Conservation (phyloP, 2,113 vertebrate species). For the Larimichthys crocea region DNA sequence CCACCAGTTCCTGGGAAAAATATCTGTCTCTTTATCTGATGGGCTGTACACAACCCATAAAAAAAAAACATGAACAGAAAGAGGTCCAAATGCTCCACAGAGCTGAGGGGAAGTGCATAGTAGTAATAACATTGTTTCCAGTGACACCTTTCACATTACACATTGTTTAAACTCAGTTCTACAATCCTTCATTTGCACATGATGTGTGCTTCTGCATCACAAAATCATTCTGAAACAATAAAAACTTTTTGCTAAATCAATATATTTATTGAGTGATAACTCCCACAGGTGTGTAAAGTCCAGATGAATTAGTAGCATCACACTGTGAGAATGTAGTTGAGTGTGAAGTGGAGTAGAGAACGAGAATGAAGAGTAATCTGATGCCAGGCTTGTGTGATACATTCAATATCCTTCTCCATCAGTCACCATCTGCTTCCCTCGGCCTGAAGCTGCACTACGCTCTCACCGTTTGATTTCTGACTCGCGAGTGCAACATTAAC, state of each 20-base stretch:
- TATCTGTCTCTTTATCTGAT: too few species aligned
- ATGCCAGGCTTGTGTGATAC: slow-evolving; percentile 44
- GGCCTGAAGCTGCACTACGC: slow-evolving; percentile 8
- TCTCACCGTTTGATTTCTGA: slow-evolving; percentile 43
- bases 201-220: not conserved
- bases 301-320: not conserved
- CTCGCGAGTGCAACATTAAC: slow-evolving; percentile 20
- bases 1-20: too few species aligned
- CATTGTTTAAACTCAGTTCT: not conserved
- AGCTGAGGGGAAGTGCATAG: not conserved
- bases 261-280: not conserved
- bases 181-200: not conserved
- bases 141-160: not conserved
- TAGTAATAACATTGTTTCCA: too few species aligned
- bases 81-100: not conserved
- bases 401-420: slow-evolving; percentile 60
- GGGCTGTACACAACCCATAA: not conserved
- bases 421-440: slow-evolving; percentile 54
- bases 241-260: not conserved
- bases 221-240: not conserved
- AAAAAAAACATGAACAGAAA: not conserved
- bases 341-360: slow-evolving; percentile 1
- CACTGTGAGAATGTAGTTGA: not conserved
- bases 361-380: slow-evolving; percentile 50
- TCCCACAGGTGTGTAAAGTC: slow-evolving; percentile 29